A percentile compares a stretch with the other conserved stretches of the same genome.
Conservation (phyloP, 2,113 vertebrate genomes). For the Leptobrachium leishanense region DNA sequence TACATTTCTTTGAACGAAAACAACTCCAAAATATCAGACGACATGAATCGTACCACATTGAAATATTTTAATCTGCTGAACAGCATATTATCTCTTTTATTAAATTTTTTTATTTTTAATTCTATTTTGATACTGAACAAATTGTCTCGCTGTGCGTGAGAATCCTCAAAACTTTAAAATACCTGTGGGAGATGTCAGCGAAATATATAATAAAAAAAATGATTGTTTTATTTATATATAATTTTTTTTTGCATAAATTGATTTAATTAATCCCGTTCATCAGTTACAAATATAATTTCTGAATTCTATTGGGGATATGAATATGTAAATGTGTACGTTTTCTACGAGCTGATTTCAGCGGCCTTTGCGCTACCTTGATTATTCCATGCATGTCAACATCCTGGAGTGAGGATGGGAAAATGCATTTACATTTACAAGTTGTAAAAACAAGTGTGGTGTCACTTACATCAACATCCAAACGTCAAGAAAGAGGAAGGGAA, state of each 20-base stretch:
- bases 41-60: no score
- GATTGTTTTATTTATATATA: background rate
- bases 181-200: background rate
- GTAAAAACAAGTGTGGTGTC: slow-evolving; percentile 38
- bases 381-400: slow-evolving; percentile 73
- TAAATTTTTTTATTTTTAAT: no score
- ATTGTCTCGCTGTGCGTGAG: no score
- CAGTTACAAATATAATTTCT: slow-evolving; percentile 75
- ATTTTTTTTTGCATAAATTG: slow-evolving; percentile 68
- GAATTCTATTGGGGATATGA: slow-evolving; percentile 78
- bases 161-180: background rate
- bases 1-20: no score
- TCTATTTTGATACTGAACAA: no score
- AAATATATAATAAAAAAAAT: background rate
- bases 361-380: slow-evolving; percentile 74
- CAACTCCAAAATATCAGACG: no score
- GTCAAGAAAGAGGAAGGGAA: no score
- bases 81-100: no score
- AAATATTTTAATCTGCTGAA: no score
- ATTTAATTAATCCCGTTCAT: slow-evolving; percentile 77
- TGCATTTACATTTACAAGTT: slow-evolving; percentile 77
- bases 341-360: slow-evolving; percentile 73
- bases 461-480: no score
- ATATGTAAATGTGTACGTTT: slow-evolving; percentile 78
- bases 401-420: slow-evolving; percentile 73